These are phyloP conservation scores for Drosophila ustulata DNA, from an alignment of 2,888 invertebrate species.

Conservation along the genomic window DNA sequence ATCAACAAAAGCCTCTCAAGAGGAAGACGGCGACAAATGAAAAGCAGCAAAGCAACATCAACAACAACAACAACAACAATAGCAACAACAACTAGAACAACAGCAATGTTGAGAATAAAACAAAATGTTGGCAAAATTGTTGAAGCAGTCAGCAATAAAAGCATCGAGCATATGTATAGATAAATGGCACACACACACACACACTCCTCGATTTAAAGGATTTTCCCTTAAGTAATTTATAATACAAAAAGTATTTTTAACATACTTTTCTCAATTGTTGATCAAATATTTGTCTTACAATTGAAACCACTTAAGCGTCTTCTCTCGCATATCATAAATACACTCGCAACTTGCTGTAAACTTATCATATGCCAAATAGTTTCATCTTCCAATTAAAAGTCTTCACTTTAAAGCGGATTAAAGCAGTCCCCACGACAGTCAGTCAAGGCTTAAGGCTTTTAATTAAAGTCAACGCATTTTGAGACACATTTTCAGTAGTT, in stretches of 20 bases:
- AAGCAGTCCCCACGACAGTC: background rate
- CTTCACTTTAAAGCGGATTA: background rate
- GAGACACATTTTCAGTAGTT: background rate
- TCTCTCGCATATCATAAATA: background rate
- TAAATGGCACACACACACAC: conserved; percentile 16
- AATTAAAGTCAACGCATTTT: background rate
- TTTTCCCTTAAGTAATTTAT: conserved; percentile 10
- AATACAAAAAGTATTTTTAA: conserved; percentile 3
- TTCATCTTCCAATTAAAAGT: background rate
- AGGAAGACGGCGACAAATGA: conserved; percentile 48
- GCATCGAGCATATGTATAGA: conserved; percentile 15
- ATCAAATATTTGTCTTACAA: conserved; percentile 5
- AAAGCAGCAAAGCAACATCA: conserved; percentile 4
- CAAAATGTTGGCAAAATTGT: conserved; percentile 38
- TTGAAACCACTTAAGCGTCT: background rate
- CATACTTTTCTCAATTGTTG: background rate
- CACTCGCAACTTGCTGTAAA: background rate
- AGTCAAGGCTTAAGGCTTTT: background rate
- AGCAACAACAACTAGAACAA: conserved; percentile 14
- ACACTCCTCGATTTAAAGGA: conserved; percentile 7
- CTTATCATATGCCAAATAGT: background rate
- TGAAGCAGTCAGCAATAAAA: conserved; percentile 39
- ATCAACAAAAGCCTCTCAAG: conserved; percentile 67
- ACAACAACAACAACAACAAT: conserved; percentile 6
- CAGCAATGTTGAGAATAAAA: conserved; percentile 18